These are phyloP conservation scores for Mycalesis mineus DNA, from an alignment of 2,888 invertebrate genomes.

Conservation along the genomic window DNA sequence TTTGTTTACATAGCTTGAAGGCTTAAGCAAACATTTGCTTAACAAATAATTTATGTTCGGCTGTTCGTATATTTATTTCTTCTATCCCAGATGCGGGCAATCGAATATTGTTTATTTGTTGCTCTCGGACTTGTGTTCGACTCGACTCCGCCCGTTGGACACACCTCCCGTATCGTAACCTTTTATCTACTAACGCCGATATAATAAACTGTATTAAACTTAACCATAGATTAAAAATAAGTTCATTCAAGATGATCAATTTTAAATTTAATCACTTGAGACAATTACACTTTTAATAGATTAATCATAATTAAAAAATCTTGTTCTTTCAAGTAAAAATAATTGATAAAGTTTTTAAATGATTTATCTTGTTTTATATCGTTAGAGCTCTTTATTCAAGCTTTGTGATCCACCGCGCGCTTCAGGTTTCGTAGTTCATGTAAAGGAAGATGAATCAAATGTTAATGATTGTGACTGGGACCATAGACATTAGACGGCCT, in stretches of 20 bases:
- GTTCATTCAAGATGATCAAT: neutral
- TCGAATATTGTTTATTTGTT: conserved; percentile 53
- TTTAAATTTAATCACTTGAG: no score
- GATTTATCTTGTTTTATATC: no score
- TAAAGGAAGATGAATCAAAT: no score
- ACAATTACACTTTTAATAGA: no score
- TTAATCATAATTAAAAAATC: no score
- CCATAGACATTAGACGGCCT: no score
- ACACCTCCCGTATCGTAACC: conserved; percentile 45
- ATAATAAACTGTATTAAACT: conserved; percentile 22
- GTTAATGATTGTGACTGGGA: no score
- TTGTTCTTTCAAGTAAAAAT: no score
- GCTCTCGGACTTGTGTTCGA: conserved; percentile 46
- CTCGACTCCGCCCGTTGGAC: conserved; percentile 57
- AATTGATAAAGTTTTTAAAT: no score
- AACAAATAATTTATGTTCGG: conserved; percentile 23
- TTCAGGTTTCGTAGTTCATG: no score
- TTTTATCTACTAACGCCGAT: conserved; percentile 23
- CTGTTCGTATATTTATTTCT: conserved; percentile 28
- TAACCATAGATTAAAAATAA: neutral
- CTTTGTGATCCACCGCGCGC: no score
- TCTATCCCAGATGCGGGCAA: conserved; percentile 30
- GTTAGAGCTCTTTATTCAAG: no score
- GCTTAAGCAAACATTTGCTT: conserved; percentile 24
- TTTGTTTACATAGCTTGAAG: conserved; percentile 20